A percentile compares a stretch with the other conserved stretches of the same genome.
These are phyloP conservation scores for Heloderma charlesbogerti DNA, from an alignment of 2,113 vertebrate genomes.

Conservation along the genomic window DNA sequence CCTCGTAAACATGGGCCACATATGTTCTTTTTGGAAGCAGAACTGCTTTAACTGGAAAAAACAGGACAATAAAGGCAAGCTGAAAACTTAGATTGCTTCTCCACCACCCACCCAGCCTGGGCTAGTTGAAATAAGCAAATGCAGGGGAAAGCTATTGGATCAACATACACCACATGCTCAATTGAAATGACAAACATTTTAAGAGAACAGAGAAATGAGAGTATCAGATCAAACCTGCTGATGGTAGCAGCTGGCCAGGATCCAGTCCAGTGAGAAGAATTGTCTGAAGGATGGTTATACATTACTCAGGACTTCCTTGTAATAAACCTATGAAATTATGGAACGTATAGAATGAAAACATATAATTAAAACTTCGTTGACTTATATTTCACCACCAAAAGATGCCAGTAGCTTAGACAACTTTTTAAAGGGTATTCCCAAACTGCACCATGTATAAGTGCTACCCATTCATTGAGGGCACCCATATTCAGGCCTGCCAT, in stretches of 20 bases:
- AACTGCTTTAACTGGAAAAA: conserved; percentile 12
- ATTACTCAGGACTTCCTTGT: background rate
- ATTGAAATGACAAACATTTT: background rate
- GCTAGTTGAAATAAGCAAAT: background rate
- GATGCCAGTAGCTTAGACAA: background rate
- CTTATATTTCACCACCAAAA: background rate
- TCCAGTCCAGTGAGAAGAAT: background rate
- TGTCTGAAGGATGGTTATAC: background rate
- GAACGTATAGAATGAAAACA: background rate
- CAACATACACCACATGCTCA: background rate
- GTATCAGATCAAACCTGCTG: background rate
- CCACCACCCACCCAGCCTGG: background rate
- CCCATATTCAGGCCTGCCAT: background rate
- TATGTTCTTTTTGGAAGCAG: background rate
- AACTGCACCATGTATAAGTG: background rate
- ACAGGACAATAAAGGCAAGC: background rate
- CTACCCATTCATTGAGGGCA: background rate
- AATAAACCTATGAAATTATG: background rate
- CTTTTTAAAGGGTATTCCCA: background rate
- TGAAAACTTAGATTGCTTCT: background rate
- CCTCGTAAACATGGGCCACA: background rate
- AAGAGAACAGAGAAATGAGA: background rate
- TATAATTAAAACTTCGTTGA: background rate
- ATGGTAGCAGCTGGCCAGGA: background rate
- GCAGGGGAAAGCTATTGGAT: background rate